A percentile compares a stretch with the other conserved stretches of the same genome.
These are phyloP conservation scores for Agrypnia vestita DNA, from an alignment of 1,140 invertebrate species.

Conservation along the genomic window DNA sequence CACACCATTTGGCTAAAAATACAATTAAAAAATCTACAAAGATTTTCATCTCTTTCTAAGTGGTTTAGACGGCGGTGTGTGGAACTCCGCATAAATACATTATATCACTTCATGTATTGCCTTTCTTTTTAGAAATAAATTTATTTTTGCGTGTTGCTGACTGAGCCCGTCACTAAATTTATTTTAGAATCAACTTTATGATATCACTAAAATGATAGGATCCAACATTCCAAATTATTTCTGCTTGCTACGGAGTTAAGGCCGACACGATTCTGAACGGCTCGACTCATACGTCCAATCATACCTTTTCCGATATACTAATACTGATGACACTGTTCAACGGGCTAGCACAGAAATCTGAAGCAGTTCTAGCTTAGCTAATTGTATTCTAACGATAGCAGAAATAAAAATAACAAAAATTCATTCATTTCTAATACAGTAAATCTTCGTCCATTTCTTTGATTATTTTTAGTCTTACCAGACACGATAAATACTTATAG, in stretches of 20 bases:
- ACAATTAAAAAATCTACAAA: slow-evolving; percentile 1
- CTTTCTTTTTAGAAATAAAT: slow-evolving; percentile 11
- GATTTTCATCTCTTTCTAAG: background rate
- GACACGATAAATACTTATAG: too few species aligned
- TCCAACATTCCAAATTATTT: background rate
- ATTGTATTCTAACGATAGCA: too few species aligned
- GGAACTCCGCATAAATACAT: background rate
- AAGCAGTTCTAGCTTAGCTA: too few species aligned
- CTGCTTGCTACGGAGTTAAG: too few species aligned
- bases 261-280: too few species aligned
- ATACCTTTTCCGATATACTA: background rate
- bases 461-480: too few species aligned
- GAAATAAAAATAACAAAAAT: too few species aligned
- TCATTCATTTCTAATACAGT: too few species aligned
- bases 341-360: background rate
- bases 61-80: too few species aligned
- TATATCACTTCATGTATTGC: slow-evolving; percentile 16
- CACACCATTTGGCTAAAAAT: slow-evolving; percentile 26
- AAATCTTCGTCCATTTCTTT: too few species aligned
- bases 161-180: background rate
- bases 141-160: background rate
- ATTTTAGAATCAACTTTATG: slow-evolving; percentile 29
- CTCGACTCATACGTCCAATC: background rate
- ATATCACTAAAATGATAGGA: slow-evolving; percentile 19
- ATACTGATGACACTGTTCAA: background rate